Base-by-base conservation (phyloP, 2,113 vertebrate species). In the Alexandromys fortis region DNA sequence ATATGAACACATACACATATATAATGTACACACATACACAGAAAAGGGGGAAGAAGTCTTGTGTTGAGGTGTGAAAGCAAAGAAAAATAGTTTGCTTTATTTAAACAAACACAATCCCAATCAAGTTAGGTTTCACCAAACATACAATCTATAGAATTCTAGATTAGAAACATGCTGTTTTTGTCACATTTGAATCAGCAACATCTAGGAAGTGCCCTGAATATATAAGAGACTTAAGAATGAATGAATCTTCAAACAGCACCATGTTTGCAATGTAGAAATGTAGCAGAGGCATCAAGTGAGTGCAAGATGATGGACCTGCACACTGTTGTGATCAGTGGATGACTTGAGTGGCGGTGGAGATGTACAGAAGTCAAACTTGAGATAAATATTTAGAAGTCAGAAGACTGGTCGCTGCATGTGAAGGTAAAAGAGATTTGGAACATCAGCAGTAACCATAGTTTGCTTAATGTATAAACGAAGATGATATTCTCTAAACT, bases 231-330 rank as follows among this genome's bases (percentile, higher is more conserved):
- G 58, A 3, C 49, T 95, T 38, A 65, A 79, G 65, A 95, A 52
- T 95, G 47, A 86, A 75, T 83, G 52, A 70, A 10, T 79, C 7
- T 79, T 94, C 49, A 90, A 86, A 92, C 68, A 94, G 19, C 42
- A 79, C 19, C 68, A 58, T 73, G 35, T 76, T 35, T 92, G 77
- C 3, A 68, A 63, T 35, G 11, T 61, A 94, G 90, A 97, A 88
- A 67, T 63, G 79, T 17, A 42, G 0, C 24, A 3, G 72, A 65
- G 83, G 52, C 26, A 79, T 30, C 28, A 72, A 52, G 65, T 72
- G 52, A 70, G n/a, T 58, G 19, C 49, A 83, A 61, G n/a, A 30
- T 38, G 49, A 58, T 35, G 75, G 77, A 7, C 93, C 92, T 33
- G 72, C 26, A 26, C 38, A 17, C 28, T 49, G 55, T 55, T 45